Evolutionary conservation across 2,888 invertebrate species (phyloP), one percentile per base, ranked within the genome.

Genomic region (Callinectes sapidus): DNA sequence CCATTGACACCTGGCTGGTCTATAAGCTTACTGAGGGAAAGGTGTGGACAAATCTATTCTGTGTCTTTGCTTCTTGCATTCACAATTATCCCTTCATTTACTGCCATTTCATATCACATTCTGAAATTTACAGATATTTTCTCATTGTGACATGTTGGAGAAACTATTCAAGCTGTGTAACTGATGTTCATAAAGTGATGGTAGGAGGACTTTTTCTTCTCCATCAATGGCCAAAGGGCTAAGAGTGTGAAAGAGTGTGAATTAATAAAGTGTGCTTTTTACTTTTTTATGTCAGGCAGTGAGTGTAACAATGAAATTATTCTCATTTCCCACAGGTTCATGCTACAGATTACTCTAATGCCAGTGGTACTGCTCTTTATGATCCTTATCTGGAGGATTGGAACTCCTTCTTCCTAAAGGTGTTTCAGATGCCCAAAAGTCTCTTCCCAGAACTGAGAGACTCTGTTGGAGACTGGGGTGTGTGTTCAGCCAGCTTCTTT

Each of bases 311-410:
- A 5, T 16, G 28, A 77, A 48, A n/a, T 23, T 39, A 39, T 48
- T 28, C 61, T 35, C n/a, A 6, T 81, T 18, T 77, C 86, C 10
- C 32, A 2, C 95, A 96, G 96, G 95, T 97, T 48, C 98, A 98
- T 95, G 97, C 98, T 92, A 98, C 98, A 0, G 99, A 99, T 95
- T 97, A 97, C n/a, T 98, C 98, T 0, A 98, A 97, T 95, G 98
- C 98, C 0, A 98, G 98, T 66, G 97, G 98, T 1, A 98, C 99
- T 0, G 99, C 98, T 1, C 96, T 99, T 95, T 99, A 97, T 95
- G 99, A 99, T 96, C 99, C 99, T 0, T 99, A 98, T 95, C 97
- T 97, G 94, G 96, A 98, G 96, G 96, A 97, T 94, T 99, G 99
- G 98, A 98, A 98, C 0, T 96, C 96, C 13, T 97, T 97, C 96